Evolutionary conservation across 2,113 vertebrate species (phyloP), one percentile per base, ranked within the genome.

Genomic region (Dicaeum eximium): DNA sequence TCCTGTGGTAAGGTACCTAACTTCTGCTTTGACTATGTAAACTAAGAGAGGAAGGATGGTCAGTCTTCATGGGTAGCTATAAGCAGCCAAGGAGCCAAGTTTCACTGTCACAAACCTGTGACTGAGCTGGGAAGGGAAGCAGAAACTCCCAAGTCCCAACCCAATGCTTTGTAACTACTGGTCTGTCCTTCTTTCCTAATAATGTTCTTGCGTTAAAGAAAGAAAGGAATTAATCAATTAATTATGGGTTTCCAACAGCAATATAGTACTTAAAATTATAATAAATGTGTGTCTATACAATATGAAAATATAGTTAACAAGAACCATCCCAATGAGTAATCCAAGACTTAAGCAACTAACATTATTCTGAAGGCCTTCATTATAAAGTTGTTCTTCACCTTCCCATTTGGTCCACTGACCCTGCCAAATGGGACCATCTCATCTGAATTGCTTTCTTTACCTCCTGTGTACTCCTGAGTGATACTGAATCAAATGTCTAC

Each of bases 271-370:
- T 92, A 77, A 73, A 93, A 80, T 85, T 91, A 81, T 86, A 96
- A 96, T 96, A 97, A 97, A 95, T 90, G 9, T 96, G 80, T 90
- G 88, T 53, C 65, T 70, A 53, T 96, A 81, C 56, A 91, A 45
- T 82, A 78, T 50, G 94, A 97, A 98, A 89, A 99, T 98, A 57
- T 95, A 98, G 94, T 98, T 99, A 92, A 99, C 97, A 95, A 99
- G 98, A 93, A 98, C 95, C 70, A 99, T 97, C 70, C 96, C 92
- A 37, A 82, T 98, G 17, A 92, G 53, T 78, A 93, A 10, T 30
- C 98, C 73, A 92, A 98, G 88, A 9, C 97, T 96, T 91, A 93
- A 88, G 92, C 93, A 96, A 95, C 88, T 88, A 86, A 90, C 44
- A 92, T 58, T 58, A 93, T 90, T 91, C 80, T 86, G 71, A 94